Conservation (phyloP, 2,113 vertebrate species). For the Bos indicus region DNA sequence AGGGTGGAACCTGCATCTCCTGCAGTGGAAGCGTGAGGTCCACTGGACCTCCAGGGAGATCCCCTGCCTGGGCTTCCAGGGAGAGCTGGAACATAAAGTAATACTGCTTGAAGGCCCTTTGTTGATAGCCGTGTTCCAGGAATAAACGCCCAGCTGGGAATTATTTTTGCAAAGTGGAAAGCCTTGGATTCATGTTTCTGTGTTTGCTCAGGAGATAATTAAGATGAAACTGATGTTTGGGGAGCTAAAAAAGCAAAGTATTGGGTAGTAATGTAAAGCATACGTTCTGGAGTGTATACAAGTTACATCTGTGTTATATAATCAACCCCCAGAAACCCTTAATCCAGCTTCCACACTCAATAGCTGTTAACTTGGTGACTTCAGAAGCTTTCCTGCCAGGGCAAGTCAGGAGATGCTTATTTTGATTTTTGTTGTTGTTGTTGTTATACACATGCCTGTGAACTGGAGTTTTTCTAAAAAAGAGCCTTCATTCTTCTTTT, state of each 20-base stretch:
- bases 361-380: neutral
- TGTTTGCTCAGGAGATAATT: neutral
- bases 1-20: neutral
- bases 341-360: neutral
- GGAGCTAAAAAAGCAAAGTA: neutral
- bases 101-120: neutral
- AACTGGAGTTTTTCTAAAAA: neutral
- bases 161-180: neutral
- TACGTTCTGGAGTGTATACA: neutral
- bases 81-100: neutral
- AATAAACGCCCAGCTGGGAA: neutral
- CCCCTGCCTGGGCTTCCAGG: neutral
- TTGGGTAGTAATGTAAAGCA: neutral
- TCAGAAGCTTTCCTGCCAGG: neutral
- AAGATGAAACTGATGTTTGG: neutral
- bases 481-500: neutral
- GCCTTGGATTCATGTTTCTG: neutral
- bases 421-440: neutral
- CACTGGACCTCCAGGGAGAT: neutral
- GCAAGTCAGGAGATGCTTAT: neutral
- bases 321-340: neutral
- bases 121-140: neutral
- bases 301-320: neutral
- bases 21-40: neutral
- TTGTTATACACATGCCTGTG: neutral